Evolutionary conservation across 1,140 invertebrate genomes (phyloP).

Genomic region (Phocides pigmalion): DNA sequence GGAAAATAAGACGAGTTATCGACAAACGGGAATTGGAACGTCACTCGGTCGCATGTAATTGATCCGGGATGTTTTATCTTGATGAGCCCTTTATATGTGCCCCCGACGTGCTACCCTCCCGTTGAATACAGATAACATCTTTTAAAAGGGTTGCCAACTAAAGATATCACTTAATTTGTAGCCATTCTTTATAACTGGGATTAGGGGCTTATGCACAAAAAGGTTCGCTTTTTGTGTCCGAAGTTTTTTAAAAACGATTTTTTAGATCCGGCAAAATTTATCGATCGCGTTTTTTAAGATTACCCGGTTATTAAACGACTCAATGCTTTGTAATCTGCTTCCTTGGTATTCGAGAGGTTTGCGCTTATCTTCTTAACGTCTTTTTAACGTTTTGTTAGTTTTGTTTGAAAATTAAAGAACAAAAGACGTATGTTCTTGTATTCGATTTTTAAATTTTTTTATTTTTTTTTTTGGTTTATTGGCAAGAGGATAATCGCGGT

Average conservation of each 20-base stretch:
- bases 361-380: constrained; percentile 67
- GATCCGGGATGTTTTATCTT: constrained; percentile 82
- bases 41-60: constrained; percentile 79
- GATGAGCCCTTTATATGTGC: constrained; percentile 79
- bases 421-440: constrained; percentile 68
- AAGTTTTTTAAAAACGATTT: constrained; percentile 63
- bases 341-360: constrained; percentile 63
- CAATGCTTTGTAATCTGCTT: constrained; percentile 63
- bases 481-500: constrained; percentile 62
- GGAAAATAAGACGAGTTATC: constrained; percentile 63
- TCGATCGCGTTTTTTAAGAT: constrained; percentile 66
- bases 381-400: constrained; percentile 65
- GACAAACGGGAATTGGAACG: constrained; percentile 73
- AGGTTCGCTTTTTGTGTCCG: constrained; percentile 59
- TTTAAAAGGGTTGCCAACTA: constrained; percentile 81
- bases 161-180: constrained; percentile 83
- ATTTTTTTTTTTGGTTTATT: constrained; percentile 62
- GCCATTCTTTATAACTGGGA: constrained; percentile 76
- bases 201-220: constrained; percentile 64
- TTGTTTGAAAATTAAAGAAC: constrained; percentile 73
- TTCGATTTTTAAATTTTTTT: constrained; percentile 62
- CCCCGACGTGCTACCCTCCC: constrained; percentile 77
- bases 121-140: constrained; percentile 76
- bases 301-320: constrained; percentile 56
- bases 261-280: constrained; percentile 49